Evolutionary conservation across 2,797 vertebrate species (phyloP).

Genomic region (Semotilus atromaculatus): DNA sequence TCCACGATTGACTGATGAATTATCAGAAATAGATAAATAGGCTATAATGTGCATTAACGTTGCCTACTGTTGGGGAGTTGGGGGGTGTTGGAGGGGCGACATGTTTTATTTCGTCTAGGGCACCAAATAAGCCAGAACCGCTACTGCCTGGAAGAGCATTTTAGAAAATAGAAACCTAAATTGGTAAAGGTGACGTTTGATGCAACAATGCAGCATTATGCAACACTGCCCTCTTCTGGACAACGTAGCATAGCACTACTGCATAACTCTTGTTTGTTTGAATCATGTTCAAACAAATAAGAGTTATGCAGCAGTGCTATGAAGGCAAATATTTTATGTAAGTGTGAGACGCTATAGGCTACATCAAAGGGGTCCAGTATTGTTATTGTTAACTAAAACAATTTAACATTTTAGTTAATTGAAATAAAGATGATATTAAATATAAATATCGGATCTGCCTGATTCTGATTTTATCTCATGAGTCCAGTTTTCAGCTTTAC

Average conservation of each 20-base stretch:
- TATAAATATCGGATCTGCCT: neutral
- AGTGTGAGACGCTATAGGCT: neutral
- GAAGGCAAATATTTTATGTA: no score
- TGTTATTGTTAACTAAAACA: neutral
- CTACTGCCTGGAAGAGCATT: neutral
- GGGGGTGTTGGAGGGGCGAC: neutral
- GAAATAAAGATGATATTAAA: neutral
- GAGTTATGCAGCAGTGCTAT: no score
- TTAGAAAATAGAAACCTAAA: neutral
- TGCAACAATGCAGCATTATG: neutral
- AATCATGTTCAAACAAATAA: no score
- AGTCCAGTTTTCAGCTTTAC: neutral
- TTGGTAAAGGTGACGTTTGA: neutral
- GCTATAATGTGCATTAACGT: no score
- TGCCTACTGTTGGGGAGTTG: no score
- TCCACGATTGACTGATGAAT: no score
- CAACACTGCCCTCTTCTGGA: conserved; percentile 32
- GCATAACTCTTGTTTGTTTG: neutral
- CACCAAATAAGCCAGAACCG: neutral
- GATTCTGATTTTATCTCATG: neutral
- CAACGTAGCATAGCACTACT: neutral
- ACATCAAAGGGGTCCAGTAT: neutral
- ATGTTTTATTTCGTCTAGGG: neutral
- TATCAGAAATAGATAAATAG: no score
- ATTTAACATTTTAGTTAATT: neutral